A percentile compares a stretch with the other conserved stretches of the same genome.
Evolutionary conservation across 1,140 invertebrate genomes (phyloP).

Genomic region (Magallana ariakensis): DNA sequence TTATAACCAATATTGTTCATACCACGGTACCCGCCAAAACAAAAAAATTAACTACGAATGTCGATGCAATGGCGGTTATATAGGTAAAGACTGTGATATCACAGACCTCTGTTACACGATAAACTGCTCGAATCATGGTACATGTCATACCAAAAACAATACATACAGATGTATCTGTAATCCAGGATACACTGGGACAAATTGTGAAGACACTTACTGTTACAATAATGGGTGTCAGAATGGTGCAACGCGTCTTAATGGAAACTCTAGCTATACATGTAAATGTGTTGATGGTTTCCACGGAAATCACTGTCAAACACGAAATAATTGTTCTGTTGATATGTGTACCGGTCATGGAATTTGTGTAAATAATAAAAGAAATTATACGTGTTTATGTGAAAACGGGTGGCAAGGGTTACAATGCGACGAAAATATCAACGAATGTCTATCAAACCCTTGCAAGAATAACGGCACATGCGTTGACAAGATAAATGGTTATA

Average conservation of each 20-base stretch:
- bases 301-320: neutral
- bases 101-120: neutral
- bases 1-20: neutral
- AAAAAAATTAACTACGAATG: neutral
- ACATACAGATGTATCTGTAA: neutral
- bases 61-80: neutral
- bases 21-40: neutral
- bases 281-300: neutral
- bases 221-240: neutral
- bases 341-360: constrained; percentile 4
- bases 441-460: neutral
- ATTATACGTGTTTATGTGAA: neutral
- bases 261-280: neutral
- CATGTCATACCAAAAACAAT: neutral
- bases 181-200: neutral
- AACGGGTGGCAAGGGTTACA: neutral
- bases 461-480: constrained; percentile 25
- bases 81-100: neutral
- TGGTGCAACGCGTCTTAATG: constrained; percentile 9
- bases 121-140: neutral
- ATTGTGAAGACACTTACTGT: constrained; percentile 16
- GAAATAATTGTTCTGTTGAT: neutral
- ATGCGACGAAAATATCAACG: neutral
- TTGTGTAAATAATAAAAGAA: neutral
- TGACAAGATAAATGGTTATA: neutral